Conservation (phyloP, 2,888 invertebrate genomes). For the Pandemis corylana region DNA sequence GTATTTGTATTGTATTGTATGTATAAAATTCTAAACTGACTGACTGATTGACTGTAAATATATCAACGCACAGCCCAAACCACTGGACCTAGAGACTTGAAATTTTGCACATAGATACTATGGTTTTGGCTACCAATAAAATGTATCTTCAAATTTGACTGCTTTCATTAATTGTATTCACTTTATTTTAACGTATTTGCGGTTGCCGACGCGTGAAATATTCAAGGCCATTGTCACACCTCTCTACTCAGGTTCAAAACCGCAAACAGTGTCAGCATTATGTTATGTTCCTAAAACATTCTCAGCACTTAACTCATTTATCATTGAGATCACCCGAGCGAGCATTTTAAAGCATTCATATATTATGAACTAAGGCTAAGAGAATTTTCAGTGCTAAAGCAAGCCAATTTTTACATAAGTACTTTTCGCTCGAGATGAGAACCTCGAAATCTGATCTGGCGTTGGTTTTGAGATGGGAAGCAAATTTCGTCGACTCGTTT, state of each 20-base stretch:
- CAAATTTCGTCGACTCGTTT: not conserved
- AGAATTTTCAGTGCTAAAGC: not conserved
- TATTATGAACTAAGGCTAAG: slow-evolving; percentile 10
- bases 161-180: too few relatives aligned
- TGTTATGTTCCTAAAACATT: not conserved
- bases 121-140: too few relatives aligned
- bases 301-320: slow-evolving; percentile 22
- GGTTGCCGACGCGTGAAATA: too few relatives aligned
- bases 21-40: too few relatives aligned
- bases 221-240: not conserved
- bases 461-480: not conserved
- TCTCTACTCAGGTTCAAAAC: not conserved
- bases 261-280: not conserved
- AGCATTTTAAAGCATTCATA: slow-evolving; percentile 21
- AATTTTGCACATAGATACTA: too few relatives aligned
- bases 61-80: too few relatives aligned
- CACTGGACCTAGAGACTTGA: too few relatives aligned
- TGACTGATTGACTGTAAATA: too few relatives aligned
- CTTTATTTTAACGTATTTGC: too few relatives aligned
- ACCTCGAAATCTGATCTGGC: not conserved
- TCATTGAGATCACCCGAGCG: slow-evolving; percentile 13
- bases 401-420: slow-evolving; percentile 11
- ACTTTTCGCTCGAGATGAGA: not conserved
- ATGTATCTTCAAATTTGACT: too few relatives aligned
- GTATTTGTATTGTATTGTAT: too few relatives aligned